A percentile compares a stretch with the other conserved stretches of the same genome.
Conservation (phyloP, 2,888 invertebrate species). For the Diarsia brunnea region DNA sequence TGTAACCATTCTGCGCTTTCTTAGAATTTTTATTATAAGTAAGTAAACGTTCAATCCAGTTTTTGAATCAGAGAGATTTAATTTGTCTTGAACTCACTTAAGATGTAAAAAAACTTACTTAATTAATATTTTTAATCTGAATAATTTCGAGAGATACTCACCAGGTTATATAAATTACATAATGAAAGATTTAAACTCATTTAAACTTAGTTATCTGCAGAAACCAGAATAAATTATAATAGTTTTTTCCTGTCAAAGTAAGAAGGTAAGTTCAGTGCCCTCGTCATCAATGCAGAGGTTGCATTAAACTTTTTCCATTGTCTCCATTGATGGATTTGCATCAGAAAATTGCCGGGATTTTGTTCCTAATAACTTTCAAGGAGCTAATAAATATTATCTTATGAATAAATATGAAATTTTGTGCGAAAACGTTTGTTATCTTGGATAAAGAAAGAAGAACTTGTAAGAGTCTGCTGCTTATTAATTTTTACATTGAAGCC, state of each 20-base stretch:
- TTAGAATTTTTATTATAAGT: constrained; percentile 6
- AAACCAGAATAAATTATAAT: constrained; percentile 3
- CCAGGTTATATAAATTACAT: background rate
- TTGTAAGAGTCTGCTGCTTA: constrained; percentile 24
- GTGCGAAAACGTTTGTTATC: constrained; percentile 39
- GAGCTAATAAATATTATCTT: constrained; percentile 53
- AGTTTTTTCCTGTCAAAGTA: constrained; percentile 16
- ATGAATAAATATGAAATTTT: constrained; percentile 59
- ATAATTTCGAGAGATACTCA: background rate
- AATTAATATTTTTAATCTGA: background rate
- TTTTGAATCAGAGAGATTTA: constrained; percentile 12
- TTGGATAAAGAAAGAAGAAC: constrained; percentile 31
- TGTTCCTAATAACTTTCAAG: constrained; percentile 61
- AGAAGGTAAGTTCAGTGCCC: constrained; percentile 64
- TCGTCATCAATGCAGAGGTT: constrained; percentile 63
- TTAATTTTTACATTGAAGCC: constrained; percentile 17
- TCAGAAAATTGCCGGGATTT: constrained; percentile 73
- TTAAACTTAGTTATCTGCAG: background rate
- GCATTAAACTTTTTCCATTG: constrained; percentile 80
- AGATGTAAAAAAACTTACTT: background rate
- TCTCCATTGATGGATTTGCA: constrained; percentile 76
- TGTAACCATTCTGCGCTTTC: constrained; percentile 8
- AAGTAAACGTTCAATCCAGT: background rate
- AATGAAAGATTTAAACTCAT: background rate
- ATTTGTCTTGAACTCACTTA: constrained; percentile 10